Base-by-base conservation (phyloP, 2,113 vertebrate species). In the Grus americana region DNA sequence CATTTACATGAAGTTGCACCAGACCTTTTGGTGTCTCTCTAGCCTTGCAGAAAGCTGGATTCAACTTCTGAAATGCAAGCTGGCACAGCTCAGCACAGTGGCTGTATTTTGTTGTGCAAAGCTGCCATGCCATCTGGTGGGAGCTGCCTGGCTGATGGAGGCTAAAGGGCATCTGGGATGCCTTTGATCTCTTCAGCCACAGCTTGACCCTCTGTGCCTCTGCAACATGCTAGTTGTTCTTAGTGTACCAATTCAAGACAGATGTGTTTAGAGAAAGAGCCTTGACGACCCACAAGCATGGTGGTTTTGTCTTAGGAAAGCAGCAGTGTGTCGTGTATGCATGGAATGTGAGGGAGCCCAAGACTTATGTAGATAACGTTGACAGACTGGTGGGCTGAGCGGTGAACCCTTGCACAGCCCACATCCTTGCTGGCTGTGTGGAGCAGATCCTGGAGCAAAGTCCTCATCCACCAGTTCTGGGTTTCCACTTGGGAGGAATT, bases 341-440 rank as follows among this genome's bases (percentile, higher is more conserved):
- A 16, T 20, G 38, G 52, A 29, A 72, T 50, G 14, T 38, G 8
- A 5, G 12, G 13, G 11, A 92, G 9, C 15, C 49, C 66, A 57
- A 1, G 1, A 44, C 19, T 44, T 55, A 32, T 0, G 0, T 0
- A 85, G 15, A 54, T 40, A 57, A 52, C 38, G 13, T 4, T 55
- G 57, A 72, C 79, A 90, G 34, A 9, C 9, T 47, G 38, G 11
- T 47, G 26, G 26, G 11, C 52, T 92, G 29, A 93, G 34, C 8
- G 21, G 12, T 55, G 26, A 57, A 57, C 5, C 2, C 32, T 63
- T 44, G 20, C 36, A 72, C 12, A 58, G 11, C 12, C 17, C 13
- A 55, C 46, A 29, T 57, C 15, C 12, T 46, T 3, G 1, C 0
- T 72, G 38, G 10, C 14, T 68, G 4, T 2, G 0, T 11, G 62